Conservation (phyloP, 1,140 invertebrate species). For the Achroia grisella region DNA sequence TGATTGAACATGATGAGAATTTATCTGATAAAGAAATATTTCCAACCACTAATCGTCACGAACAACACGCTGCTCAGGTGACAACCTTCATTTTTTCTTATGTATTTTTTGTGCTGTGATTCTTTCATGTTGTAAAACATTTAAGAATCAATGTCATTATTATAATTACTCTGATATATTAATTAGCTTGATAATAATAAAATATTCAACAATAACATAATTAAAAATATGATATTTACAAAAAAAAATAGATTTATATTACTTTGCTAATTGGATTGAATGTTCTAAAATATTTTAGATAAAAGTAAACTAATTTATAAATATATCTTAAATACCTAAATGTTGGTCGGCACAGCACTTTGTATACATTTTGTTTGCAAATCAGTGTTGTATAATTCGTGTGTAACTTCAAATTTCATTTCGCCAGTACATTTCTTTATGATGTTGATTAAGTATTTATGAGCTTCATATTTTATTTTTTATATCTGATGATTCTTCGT, state of each 20-base stretch:
- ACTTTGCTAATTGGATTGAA: too few relatives aligned
- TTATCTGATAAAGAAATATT: constrained; percentile 91
- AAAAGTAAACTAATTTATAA: neutral
- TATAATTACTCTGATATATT: neutral
- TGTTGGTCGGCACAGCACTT: constrained; percentile 56
- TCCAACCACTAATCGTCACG: constrained; percentile 72
- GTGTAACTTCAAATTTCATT: constrained; percentile 49
- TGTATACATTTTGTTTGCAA: constrained; percentile 62
- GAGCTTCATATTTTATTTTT: constrained; percentile 45
- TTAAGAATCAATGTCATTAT: constrained; percentile 2
- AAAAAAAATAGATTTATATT: too few relatives aligned
- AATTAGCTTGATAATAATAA: too few relatives aligned
- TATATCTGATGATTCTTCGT: constrained; percentile 42
- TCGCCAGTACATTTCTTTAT: constrained; percentile 40
- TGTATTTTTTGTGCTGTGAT: constrained; percentile 2
- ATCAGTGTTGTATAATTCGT: constrained; percentile 65
- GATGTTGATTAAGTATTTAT: constrained; percentile 36
- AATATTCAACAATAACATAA: too few relatives aligned
- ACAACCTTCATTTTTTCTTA: constrained; percentile 25
- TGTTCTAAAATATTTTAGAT: too few relatives aligned
- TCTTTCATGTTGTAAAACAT: neutral
- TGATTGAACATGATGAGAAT: constrained; percentile 90
- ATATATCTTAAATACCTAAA: constrained; percentile 15
- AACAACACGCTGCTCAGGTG: constrained; percentile 68
- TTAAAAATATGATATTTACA: neutral